Evolutionary conservation across 2,888 invertebrate genomes (phyloP), one percentile per base, ranked within the genome.

Genomic region (Eutolmus rufibarbis): DNA sequence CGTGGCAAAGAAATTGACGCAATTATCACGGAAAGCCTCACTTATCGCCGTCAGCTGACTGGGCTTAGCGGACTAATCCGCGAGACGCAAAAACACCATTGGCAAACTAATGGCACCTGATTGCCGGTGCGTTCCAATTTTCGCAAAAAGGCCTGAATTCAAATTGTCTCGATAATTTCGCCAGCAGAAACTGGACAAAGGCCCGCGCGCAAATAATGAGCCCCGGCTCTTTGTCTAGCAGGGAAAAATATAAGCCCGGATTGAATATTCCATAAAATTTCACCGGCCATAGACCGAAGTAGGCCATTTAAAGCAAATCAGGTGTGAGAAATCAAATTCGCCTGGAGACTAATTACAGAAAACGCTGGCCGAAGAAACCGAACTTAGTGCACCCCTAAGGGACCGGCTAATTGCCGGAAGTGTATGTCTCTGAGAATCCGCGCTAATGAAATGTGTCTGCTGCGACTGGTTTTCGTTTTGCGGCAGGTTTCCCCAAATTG

Each of bases 371-470:
- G 14, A 46, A 46, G 43, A 46, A 79, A 5, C 12, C 28, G 16
- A 46, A 12, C 31, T 12, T 28, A 51, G 51, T 19, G 51, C 51
- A 51, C 51, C 79, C 79, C 56, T 51, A 46, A 79, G 56, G 79
- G 79, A 28, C 51, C 23, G 51, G 31, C 28, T 79, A 79, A 79
- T 79, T 28, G 51, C 79, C 79, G 79, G 79, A 79, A 79, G 31
- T 51, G 31, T 79, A 51, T 51, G 51, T 79, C 43, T 79, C 28
- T 51, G 8, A 16, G 51, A 51, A 46, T 79, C 31, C 46, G 14
- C 43, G 43, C 43, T 79, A 51, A 79, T 76, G 37, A 76, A 76
- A 76, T 76, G 19, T 76, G 34, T n/a, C 34, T 34, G 37, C 12
- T 76, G 16, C 16, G 76, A 76, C 76, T 34, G 34, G 34, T 79